These are phyloP conservation scores for Tychaedon coryphoeus DNA, from an alignment of 2,113 vertebrate genomes.

Conservation along the genomic window DNA sequence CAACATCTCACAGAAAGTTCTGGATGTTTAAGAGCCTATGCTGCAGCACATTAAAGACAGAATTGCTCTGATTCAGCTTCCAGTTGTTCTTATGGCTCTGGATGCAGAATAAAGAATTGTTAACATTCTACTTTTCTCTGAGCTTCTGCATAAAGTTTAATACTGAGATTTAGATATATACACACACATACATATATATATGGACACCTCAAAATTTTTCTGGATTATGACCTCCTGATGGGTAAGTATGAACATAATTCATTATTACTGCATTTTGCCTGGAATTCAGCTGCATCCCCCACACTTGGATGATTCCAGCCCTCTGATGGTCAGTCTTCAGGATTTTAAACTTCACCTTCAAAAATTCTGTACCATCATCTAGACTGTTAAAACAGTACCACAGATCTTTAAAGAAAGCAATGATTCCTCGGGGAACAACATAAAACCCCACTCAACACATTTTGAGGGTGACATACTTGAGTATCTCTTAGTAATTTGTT, in stretches of 20 bases:
- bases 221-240: neutral
- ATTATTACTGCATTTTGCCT: neutral
- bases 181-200: rapidly evolving
- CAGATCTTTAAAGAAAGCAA: neutral
- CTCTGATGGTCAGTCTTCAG: neutral
- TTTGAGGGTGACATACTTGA: neutral
- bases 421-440: neutral
- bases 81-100: neutral
- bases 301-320: neutral
- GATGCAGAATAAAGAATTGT: neutral
- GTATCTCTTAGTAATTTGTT: neutral
- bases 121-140: neutral
- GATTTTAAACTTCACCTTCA: neutral
- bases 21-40: neutral
- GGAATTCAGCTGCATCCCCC: neutral
- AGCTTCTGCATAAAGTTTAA: neutral
- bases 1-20: neutral
- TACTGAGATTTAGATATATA: neutral
- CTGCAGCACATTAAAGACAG: neutral
- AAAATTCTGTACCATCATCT: neutral
- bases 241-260: neutral
- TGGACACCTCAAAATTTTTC: neutral
- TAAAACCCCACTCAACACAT: neutral
- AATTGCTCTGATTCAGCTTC: neutral
- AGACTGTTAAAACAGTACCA: neutral